phyloP scores from a whole-genome alignment of 2,113 vertebrate species.

The Phainopepla nitens region DNA sequence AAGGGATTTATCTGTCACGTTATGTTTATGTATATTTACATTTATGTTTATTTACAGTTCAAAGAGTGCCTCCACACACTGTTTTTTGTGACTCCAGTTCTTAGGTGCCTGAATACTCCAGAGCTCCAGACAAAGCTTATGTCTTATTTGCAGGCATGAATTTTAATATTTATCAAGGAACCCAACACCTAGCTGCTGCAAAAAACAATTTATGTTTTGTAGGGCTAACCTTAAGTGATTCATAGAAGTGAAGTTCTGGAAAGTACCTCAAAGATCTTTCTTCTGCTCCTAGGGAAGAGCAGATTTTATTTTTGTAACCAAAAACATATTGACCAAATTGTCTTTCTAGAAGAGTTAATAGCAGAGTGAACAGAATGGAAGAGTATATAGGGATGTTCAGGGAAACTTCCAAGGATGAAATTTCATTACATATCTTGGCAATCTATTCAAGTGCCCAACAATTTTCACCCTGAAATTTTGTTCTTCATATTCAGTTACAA shows the following conservation, averaged over 20 bases:
- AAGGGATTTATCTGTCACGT: neutral
- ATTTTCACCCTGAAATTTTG: neutral
- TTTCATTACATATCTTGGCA: neutral
- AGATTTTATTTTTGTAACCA: neutral
- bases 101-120: neutral
- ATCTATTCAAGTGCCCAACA: neutral
- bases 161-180: neutral
- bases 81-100: neutral
- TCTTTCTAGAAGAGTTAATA: neutral
- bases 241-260: neutral
- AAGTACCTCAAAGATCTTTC: neutral
- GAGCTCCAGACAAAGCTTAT: neutral
- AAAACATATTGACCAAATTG: neutral
- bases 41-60: neutral
- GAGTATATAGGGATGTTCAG: neutral
- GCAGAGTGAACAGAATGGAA: neutral
- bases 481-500: neutral
- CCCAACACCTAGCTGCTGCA: fast-evolving
- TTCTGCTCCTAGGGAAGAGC: neutral
- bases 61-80: neutral
- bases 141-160: neutral
- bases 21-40: fast-evolving
- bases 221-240: neutral
- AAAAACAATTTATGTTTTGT: neutral
- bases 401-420: neutral